Base-by-base conservation (phyloP, 2,888 invertebrate species). In the Amitus sp. region DNA sequence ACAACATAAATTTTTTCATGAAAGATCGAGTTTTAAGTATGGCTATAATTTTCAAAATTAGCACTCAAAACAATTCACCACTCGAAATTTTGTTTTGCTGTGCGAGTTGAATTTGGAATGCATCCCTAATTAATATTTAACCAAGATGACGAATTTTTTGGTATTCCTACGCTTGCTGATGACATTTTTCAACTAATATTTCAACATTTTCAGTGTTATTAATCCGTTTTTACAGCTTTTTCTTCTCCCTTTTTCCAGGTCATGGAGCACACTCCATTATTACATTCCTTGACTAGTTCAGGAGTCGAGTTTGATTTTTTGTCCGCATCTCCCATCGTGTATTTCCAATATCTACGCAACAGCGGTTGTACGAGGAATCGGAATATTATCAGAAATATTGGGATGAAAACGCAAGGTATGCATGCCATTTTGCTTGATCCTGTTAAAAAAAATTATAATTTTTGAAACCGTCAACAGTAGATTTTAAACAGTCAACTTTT, bases 321-420 rank as follows among this genome's bases (percentile, higher is more conserved):
- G 13, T 75, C 73, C 7, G 77, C 68, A 43, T 74, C 75, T 40
- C 79, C 87, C 48, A 87, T 87, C 52, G 86, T 87, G 0, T 91
- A 92, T 79, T 92, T 92, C 94, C 94, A 94, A 75, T 90, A 90
- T 65, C 89, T 89, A 47, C 93, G 78, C 46, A 95, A 82, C 64
- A 94, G 86, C 0, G 95, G 95, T 78, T 94, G 93, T 61, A 95
- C 86, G 73, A 92, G 90, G 76, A 89, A 90, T 79, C 94, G 92
- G 89, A 94, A 95, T 62, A 95, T 85, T 73, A 90, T 91, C 10
- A 95, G 84, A 40, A 95, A 83, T 60, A 94, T 83, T 1, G 95
- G 95, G 77, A 95, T 89, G 63, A 94, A 88, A 72, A 95, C 90
- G 80, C 95, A 95, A 15, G 94, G 93, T 58, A 94, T 86, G 77